A percentile compares a stretch with the other conserved stretches of the same genome.
These are phyloP conservation scores for Drosophila baimaii DNA, from an alignment of 1,140 invertebrate species.

Conservation along the genomic window DNA sequence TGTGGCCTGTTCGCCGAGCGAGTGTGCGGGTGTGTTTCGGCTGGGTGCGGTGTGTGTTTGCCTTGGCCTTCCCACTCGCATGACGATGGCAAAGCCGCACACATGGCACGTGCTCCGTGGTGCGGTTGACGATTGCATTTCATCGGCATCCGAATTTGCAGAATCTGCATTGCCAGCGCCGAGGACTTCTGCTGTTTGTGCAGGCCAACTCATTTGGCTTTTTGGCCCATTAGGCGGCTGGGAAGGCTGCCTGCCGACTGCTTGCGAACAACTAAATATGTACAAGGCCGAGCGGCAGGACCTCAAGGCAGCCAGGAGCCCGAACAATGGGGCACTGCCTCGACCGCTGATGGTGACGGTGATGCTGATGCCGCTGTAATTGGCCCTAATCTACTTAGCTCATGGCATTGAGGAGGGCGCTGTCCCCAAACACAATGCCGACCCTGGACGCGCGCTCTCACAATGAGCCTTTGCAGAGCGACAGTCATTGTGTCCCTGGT, in stretches of 20 bases:
- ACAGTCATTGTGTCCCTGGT: constrained; percentile 40
- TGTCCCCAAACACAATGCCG: constrained; percentile 65
- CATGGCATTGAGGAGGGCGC: constrained; percentile 53
- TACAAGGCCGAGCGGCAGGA: constrained; percentile 32
- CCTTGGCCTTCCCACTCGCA: constrained; percentile 49
- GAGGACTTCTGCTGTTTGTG: constrained; percentile 37
- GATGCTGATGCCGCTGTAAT: constrained; percentile 63
- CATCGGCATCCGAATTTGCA: constrained; percentile 48
- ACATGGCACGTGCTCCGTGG: constrained; percentile 56
- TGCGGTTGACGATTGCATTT: constrained; percentile 74
- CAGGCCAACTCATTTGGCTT: constrained; percentile 75
- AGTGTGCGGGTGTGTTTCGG: constrained; percentile 6
- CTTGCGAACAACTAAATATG: constrained; percentile 59
- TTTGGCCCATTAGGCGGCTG: constrained; percentile 56
- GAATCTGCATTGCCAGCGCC: constrained; percentile 16
- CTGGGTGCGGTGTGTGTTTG: constrained; percentile 27
- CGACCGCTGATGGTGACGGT: constrained; percentile 47
- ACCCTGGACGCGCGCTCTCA: constrained; percentile 39
- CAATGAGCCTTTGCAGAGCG: constrained; percentile 58
- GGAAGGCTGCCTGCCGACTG: constrained; percentile 20
- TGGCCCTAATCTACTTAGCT: constrained; percentile 80
- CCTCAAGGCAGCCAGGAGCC: constrained; percentile 23
- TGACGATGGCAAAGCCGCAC: constrained; percentile 50
- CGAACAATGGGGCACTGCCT: constrained; percentile 17
- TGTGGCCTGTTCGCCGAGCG: not conserved